phyloP scores from a whole-genome alignment of 2,797 vertebrate genomes.

The Hybognathus amarus region DNA sequence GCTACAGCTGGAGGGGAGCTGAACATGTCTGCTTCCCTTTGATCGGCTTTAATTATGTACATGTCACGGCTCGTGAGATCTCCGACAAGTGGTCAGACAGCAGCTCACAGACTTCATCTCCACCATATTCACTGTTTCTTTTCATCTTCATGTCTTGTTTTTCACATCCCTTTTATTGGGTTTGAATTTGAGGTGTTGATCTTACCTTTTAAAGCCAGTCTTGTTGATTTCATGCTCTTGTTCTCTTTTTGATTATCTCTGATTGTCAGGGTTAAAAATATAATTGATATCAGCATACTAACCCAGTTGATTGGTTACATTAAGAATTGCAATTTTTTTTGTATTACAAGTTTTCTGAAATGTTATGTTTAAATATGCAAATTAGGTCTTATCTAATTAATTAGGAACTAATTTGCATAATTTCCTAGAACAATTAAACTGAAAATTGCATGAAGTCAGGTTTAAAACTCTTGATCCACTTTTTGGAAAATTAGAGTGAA shows the following conservation, averaged over 20 bases:
- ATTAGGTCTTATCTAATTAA: too few relatives aligned
- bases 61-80: conserved; percentile 16
- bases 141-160: neutral
- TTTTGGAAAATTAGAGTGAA: too few relatives aligned
- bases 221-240: neutral
- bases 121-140: conserved; percentile 19
- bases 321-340: too few relatives aligned
- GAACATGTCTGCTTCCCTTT: conserved; percentile 52
- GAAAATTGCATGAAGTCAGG: too few relatives aligned
- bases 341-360: too few relatives aligned
- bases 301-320: too few relatives aligned
- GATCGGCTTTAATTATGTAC: conserved; percentile 53
- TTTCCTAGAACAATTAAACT: too few relatives aligned
- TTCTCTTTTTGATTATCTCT: conserved; percentile 18
- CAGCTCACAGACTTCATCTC: conserved; percentile 22
- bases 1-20: conserved; percentile 30
- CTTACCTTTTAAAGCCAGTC: neutral
- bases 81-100: conserved; percentile 40
- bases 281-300: too few relatives aligned
- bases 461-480: too few relatives aligned
- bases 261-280: too few relatives aligned
- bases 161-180: neutral
- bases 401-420: too few relatives aligned
- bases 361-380: too few relatives aligned
- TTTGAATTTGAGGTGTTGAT: neutral